A percentile compares a stretch with the other conserved stretches of the same genome.
phyloP scores from a whole-genome alignment of 2,888 invertebrate genomes.

The Hanleya hanleyi region DNA sequence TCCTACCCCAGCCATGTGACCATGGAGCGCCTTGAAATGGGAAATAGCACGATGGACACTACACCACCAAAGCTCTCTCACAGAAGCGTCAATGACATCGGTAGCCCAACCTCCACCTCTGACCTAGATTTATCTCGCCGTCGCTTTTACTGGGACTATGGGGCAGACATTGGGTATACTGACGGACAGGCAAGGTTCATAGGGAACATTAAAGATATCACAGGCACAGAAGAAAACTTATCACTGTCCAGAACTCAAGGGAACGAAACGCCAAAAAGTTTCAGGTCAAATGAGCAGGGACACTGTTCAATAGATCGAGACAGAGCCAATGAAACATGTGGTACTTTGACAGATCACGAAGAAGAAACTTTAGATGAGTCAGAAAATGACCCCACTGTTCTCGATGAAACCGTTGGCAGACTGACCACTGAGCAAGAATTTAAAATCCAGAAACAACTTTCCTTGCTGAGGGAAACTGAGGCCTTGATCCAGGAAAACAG shows the following conservation, averaged over 20 bases:
- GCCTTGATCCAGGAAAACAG: slow-evolving; percentile 1
- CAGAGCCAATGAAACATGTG: background rate
- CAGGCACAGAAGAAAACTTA: background rate
- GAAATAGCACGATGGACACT: background rate
- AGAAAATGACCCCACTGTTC: background rate
- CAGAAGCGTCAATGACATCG: background rate
- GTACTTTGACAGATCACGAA: background rate
- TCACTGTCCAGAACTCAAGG: background rate
- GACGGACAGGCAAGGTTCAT: slow-evolving; percentile 43
- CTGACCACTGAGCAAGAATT: background rate
- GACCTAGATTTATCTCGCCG: slow-evolving; percentile 37
- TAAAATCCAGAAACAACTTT: background rate
- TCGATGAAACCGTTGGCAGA: background rate
- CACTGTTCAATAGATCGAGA: background rate
- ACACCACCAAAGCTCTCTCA: background rate
- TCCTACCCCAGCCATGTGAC: background rate
- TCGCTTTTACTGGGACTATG: slow-evolving; percentile 60
- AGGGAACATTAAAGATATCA: slow-evolving; percentile 35
- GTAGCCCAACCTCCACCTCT: slow-evolving; percentile 13
- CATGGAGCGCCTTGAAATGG: background rate
- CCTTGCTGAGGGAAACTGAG: background rate
- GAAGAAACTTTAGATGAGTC: background rate
- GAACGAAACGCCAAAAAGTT: background rate
- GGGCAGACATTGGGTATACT: slow-evolving; percentile 55
- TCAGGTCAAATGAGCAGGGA: background rate